Evolutionary conservation across 2,797 vertebrate genomes (phyloP).

Genomic region (Coracias cyanogaster): DNA sequence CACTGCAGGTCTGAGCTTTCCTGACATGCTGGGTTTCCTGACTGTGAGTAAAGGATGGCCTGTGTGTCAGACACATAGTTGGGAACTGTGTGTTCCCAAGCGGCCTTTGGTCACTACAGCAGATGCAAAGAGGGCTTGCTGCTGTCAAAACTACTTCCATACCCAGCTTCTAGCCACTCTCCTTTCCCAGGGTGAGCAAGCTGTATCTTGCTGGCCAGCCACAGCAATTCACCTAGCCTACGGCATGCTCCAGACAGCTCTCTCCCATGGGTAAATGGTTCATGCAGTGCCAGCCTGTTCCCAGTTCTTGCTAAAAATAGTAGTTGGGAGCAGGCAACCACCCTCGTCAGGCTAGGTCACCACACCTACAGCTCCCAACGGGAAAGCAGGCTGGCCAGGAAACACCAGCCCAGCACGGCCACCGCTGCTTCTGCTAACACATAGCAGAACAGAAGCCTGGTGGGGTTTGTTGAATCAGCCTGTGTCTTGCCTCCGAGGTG

Average conservation of each 20-base stretch:
- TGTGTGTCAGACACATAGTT: no score
- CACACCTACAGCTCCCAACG: background rate
- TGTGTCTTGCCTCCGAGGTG: background rate
- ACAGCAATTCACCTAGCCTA: background rate
- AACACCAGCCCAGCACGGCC: background rate
- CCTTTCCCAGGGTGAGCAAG: fast-evolving
- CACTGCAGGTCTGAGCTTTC: background rate
- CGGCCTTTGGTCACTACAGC: background rate
- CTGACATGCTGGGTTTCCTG: fast-evolving
- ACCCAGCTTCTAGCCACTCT: background rate
- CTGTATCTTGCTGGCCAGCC: background rate
- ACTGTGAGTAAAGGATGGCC: background rate
- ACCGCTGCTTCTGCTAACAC: background rate
- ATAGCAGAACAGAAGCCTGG: background rate
- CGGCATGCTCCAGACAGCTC: background rate
- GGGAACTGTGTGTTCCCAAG: background rate
- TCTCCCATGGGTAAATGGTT: background rate
- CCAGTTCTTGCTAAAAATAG: background rate
- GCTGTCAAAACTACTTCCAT: background rate
- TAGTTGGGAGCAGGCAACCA: background rate
- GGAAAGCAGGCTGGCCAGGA: background rate
- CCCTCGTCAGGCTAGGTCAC: background rate
- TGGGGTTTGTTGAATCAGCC: background rate
- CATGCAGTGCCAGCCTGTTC: background rate
- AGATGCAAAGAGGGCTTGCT: background rate